Evolutionary conservation across 2,888 invertebrate genomes (phyloP).

Genomic region (Drosophila subsilvestris): DNA sequence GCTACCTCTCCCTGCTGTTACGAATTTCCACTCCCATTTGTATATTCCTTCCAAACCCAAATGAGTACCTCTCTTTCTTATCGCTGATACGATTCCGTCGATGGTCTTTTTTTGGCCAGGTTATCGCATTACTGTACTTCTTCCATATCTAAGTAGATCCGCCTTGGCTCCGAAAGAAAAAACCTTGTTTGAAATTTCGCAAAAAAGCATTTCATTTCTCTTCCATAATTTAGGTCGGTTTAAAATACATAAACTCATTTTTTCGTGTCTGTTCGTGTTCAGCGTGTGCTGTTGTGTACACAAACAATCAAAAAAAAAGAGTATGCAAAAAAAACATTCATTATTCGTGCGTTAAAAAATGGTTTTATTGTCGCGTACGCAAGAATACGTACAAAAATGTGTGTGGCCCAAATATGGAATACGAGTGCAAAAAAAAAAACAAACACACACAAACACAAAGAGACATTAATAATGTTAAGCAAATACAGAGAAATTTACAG

Average conservation of each 20-base stretch:
- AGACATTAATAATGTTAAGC: slow-evolving; percentile 64
- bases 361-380: slow-evolving; percentile 72
- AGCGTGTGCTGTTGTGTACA: slow-evolving; percentile 34
- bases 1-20: background rate
- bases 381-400: slow-evolving; percentile 68
- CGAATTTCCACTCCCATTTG: background rate
- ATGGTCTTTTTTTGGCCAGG: background rate
- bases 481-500: slow-evolving; percentile 56
- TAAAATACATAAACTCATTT: slow-evolving; percentile 72
- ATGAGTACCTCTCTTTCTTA: background rate
- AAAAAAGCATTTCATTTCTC: slow-evolving; percentile 23
- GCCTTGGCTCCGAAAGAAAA: background rate
- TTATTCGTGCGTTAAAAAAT: slow-evolving; percentile 45
- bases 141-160: background rate
- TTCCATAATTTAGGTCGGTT: slow-evolving; percentile 68
- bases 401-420: slow-evolving; percentile 68
- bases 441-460: slow-evolving; percentile 35
- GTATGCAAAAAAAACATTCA: slow-evolving; percentile 14
- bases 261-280: slow-evolving; percentile 29
- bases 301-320: slow-evolving; percentile 48
- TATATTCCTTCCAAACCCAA: background rate
- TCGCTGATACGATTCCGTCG: background rate
- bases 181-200: slow-evolving; percentile 4
- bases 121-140: background rate
- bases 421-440: slow-evolving; percentile 34